A percentile compares a stretch with the other conserved stretches of the same genome.
These are phyloP conservation scores for Orgyia antiqua DNA, from an alignment of 2,888 invertebrate genomes.

Conservation along the genomic window DNA sequence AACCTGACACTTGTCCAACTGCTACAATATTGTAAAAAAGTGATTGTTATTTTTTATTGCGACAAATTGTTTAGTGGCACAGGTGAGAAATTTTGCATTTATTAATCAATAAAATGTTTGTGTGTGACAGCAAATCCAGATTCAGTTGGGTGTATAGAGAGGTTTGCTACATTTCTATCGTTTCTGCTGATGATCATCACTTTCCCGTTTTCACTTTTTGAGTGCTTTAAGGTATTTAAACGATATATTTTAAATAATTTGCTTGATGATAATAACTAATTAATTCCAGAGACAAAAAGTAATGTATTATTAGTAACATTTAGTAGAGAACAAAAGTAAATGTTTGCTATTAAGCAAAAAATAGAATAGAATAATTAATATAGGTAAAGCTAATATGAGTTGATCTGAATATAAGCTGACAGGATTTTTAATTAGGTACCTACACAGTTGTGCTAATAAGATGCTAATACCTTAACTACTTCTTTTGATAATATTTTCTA, in stretches of 20 bases:
- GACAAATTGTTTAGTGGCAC: conserved; percentile 2
- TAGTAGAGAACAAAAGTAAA: no score
- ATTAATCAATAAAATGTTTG: conserved; percentile 22
- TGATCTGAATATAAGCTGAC: no score
- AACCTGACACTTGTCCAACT: conserved; percentile 18
- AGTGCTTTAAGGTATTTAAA: conserved; percentile 86
- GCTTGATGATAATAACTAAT: neutral
- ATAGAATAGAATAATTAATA: no score
- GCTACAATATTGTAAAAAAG: conserved; percentile 4
- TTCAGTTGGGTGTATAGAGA: conserved; percentile 84
- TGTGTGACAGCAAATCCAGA: conserved; percentile 80
- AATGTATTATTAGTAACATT: no score
- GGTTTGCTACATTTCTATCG: conserved; percentile 84
- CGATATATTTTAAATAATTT: conserved; percentile 6
- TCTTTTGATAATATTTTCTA: no score
- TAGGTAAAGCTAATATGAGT: no score
- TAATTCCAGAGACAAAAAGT: no score
- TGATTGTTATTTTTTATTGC: neutral
- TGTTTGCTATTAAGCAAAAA: no score
- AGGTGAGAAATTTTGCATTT: conserved; percentile 2
- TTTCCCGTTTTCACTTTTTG: conserved; percentile 89
- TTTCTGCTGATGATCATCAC: conserved; percentile 85
- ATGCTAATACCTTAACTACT: no score
- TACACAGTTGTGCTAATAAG: no score
- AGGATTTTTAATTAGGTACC: no score